Conservation (phyloP, 2,888 invertebrate species). For the Tetranychus piercei region DNA sequence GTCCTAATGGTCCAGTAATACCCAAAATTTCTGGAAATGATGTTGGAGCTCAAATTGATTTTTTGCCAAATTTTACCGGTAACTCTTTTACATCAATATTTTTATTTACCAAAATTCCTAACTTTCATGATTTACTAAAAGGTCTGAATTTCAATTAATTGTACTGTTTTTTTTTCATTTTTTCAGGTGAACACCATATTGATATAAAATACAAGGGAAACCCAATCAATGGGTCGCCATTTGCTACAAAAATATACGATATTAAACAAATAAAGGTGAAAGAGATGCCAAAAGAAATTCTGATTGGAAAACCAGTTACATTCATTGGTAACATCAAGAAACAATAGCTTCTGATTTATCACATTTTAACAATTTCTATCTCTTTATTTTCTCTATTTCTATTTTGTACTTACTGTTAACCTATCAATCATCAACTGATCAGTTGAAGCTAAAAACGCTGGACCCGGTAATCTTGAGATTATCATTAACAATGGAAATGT, state of each 20-base stretch:
- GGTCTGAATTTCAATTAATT: not conserved
- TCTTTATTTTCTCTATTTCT: constrained; percentile 10
- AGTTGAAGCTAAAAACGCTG: constrained; percentile 96
- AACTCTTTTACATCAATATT: not conserved
- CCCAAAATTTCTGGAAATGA: constrained; percentile 18
- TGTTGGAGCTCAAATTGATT: constrained; percentile 6
- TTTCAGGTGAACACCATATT: constrained; percentile 62
- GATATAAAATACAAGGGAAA: constrained; percentile 55
- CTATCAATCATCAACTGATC: constrained; percentile 11
- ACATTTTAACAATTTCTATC: not conserved
- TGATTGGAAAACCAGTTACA: constrained; percentile 68
- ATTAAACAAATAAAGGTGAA: constrained; percentile 82
- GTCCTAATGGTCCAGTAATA: constrained; percentile 25
- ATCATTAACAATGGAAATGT: constrained; percentile 94
- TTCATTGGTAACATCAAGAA: constrained; percentile 51
- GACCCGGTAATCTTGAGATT: constrained; percentile 93
- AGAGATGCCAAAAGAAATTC: constrained; percentile 62
- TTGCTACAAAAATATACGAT: constrained; percentile 84
- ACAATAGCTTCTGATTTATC: not conserved
- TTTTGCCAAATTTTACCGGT: constrained; percentile 1
- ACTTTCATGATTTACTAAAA: not conserved
- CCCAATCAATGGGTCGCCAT: constrained; percentile 76
- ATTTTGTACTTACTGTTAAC: not conserved
- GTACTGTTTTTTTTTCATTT: not conserved
- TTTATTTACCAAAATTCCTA: too few species aligned